Evolutionary conservation across 2,113 vertebrate genomes (phyloP).

Genomic region (Zosterops hypoxanthus): DNA sequence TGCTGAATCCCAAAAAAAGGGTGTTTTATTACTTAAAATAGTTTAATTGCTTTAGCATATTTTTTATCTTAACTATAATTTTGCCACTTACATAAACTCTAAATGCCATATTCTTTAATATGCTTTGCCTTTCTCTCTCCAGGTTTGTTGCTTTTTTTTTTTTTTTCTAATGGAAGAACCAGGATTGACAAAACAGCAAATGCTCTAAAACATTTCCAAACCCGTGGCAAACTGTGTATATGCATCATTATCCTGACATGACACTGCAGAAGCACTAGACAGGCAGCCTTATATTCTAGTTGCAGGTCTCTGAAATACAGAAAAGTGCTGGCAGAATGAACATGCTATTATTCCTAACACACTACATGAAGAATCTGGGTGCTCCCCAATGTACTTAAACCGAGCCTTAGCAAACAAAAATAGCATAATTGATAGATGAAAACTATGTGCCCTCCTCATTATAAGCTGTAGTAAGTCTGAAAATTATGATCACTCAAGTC

Average conservation of each 20-base stretch:
- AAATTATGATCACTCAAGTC: not conserved
- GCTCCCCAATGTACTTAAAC: not conserved
- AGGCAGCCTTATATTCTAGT: not conserved
- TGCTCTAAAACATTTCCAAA: not conserved
- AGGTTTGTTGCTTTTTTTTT: not conserved
- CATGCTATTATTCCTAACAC: not conserved
- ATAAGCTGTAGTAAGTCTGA: not conserved
- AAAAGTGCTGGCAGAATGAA: not conserved
- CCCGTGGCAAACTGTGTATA: not conserved
- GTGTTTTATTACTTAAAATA: not conserved
- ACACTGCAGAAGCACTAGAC: not conserved
- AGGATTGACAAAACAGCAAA: not conserved
- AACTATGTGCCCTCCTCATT: not conserved
- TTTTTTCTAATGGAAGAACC: not conserved
- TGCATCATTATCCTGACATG: not conserved
- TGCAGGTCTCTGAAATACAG: not conserved
- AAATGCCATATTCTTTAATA: not conserved
- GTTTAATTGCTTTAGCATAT: not conserved
- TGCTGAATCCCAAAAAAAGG: not conserved
- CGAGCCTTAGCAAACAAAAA: not conserved
- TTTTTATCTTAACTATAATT: not conserved
- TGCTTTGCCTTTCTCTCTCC: not conserved
- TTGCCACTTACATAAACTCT: not conserved
- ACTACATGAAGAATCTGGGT: not conserved
- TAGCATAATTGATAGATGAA: not conserved